A percentile compares a stretch with the other conserved stretches of the same genome.
Evolutionary conservation across 2,888 invertebrate species (phyloP).

Genomic region (Cepaea hortensis): DNA sequence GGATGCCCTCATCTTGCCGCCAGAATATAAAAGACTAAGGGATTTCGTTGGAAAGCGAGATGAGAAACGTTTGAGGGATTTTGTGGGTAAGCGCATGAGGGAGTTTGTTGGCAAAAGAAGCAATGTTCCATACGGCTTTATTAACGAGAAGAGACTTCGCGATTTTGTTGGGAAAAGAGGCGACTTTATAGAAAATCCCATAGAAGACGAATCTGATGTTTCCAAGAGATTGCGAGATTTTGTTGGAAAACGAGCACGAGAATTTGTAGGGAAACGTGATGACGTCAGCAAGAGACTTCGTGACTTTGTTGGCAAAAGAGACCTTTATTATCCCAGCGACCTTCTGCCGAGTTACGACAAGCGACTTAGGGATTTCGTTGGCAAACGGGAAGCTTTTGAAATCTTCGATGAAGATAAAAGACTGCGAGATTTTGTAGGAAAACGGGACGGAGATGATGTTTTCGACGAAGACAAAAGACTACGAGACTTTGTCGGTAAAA

Average conservation of each 20-base stretch:
- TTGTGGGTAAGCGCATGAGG: not conserved
- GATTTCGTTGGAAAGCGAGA: not conserved
- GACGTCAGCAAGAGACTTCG: not conserved
- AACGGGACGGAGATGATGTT: not conserved
- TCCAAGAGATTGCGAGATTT: not conserved
- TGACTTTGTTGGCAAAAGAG: not conserved
- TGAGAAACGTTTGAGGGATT: not conserved
- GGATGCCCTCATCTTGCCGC: not conserved
- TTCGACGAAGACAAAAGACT: conserved; percentile 35
- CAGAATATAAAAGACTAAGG: not conserved
- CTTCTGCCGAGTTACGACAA: not conserved
- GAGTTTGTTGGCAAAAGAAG: not conserved
- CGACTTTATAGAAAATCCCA: too few species aligned
- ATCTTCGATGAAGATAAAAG: conserved; percentile 22
- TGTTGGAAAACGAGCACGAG: not conserved
- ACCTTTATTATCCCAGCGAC: not conserved
- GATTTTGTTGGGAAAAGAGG: not conserved
- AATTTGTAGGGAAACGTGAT: not conserved
- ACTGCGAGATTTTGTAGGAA: conserved; percentile 43
- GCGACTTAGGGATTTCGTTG: conserved; percentile 27
- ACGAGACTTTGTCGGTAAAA: conserved; percentile 49
- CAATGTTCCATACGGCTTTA: not conserved
- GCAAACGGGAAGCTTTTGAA: conserved; percentile 7
- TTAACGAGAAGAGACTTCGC: not conserved
- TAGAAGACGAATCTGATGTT: not conserved